A percentile compares a stretch with the other conserved stretches of the same genome.
phyloP scores from a whole-genome alignment of 1,140 invertebrate species.

The Lepidurus apus region DNA sequence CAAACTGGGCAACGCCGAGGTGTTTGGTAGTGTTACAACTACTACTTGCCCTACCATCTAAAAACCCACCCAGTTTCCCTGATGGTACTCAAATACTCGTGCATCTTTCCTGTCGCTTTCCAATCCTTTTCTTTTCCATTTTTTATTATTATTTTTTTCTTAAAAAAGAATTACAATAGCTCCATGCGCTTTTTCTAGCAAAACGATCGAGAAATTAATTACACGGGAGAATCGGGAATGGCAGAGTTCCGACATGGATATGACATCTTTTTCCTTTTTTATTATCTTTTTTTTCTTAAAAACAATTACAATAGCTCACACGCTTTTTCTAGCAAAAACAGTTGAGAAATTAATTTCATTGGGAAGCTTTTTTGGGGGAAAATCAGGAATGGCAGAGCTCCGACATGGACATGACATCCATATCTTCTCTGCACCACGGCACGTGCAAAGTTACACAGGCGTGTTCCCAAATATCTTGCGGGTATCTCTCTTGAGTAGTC shows the following conservation, averaged over 20 bases:
- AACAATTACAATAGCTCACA: not conserved
- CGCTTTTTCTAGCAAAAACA: too few relatives aligned
- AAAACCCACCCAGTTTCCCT: not conserved
- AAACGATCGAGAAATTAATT: not conserved
- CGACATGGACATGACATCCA: conserved; percentile 47
- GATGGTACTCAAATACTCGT: not conserved
- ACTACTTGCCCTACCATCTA: conserved; percentile 40
- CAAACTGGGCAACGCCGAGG: conserved; percentile 39
- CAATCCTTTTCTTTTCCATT: not conserved
- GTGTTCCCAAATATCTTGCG: conserved; percentile 64
- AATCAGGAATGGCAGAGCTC: conserved; percentile 2
- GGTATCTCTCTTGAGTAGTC: conserved; percentile 56
- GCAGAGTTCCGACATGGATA: conserved; percentile 37
- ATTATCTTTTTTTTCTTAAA: not conserved
- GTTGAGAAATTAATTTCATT: not conserved
- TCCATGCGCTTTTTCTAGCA: too few relatives aligned
- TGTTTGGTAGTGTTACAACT: conserved; percentile 39
- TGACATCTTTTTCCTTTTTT: conserved; percentile 52
- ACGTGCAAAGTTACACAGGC: conserved; percentile 59
- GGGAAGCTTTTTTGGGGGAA: not conserved
- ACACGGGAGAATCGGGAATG: not conserved
- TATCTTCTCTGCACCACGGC: conserved; percentile 55
- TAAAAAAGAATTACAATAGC: not conserved
- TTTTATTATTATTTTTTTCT: not conserved
- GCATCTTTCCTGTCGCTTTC: not conserved